Conservation (phyloP, 2,797 vertebrate genomes). For the Petrocephalus schoutedeni region DNA sequence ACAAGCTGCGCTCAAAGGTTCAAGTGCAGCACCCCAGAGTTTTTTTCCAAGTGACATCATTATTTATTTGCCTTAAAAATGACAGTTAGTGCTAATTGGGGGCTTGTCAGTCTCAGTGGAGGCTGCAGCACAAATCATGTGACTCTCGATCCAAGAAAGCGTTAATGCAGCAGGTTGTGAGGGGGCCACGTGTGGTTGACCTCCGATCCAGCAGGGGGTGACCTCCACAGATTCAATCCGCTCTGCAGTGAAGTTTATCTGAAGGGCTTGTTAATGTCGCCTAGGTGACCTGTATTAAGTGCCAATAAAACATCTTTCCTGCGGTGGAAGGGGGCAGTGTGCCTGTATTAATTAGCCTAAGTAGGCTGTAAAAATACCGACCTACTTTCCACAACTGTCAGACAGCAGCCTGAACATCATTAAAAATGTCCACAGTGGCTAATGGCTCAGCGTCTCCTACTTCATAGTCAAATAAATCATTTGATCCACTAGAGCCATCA, state of each 20-base stretch:
- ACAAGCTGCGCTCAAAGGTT: too few species aligned
- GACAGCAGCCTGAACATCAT: not conserved
- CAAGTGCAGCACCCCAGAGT: too few species aligned
- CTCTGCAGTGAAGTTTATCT: not conserved
- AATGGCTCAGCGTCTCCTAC: not conserved
- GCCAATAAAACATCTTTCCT: not conserved
- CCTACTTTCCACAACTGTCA: not conserved
- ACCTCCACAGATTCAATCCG: not conserved
- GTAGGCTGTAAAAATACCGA: slow-evolving; percentile 3
- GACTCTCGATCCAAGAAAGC: not conserved
- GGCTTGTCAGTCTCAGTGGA: too few species aligned
- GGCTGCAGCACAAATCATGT: not conserved
- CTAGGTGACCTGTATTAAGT: not conserved
- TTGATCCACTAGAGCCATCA: not conserved
- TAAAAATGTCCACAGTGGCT: not conserved
- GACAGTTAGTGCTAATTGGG: not conserved
- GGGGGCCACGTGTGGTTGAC: not conserved
- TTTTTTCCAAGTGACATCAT: too few species aligned
- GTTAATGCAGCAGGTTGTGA: not conserved
- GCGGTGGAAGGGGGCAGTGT: not conserved
- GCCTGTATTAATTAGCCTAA: not conserved
- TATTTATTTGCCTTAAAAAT: not conserved
- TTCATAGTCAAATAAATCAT: not conserved
- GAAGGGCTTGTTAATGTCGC: not conserved
- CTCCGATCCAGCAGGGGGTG: not conserved